Percentiles rank a stretch among this genome's conserved stretches.
Conservation (phyloP, 2,888 invertebrate species). For the Pyrgus malvae region DNA sequence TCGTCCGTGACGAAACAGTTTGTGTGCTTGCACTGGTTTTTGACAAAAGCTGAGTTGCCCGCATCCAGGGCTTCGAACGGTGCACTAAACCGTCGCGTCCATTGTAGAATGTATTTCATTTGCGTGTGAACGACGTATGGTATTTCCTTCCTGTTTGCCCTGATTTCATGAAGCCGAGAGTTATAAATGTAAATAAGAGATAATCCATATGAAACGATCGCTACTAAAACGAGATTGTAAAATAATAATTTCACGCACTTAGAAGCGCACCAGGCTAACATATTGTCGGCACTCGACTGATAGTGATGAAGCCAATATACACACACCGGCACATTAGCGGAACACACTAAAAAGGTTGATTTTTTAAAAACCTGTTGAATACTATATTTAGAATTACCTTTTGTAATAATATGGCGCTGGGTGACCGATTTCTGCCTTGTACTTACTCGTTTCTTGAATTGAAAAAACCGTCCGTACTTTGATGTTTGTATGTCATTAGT, state of each 20-base stretch:
- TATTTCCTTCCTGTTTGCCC: slow-evolving; percentile 24
- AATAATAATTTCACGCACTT: neutral
- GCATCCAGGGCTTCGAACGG: slow-evolving; percentile 35
- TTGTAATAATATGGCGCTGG: too few species aligned
- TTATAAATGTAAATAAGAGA: slow-evolving; percentile 24
- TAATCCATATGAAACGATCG: neutral
- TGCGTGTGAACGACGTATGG: slow-evolving; percentile 30
- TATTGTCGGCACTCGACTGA: neutral
- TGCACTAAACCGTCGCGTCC: slow-evolving; percentile 31
- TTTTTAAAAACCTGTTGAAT: too few species aligned
- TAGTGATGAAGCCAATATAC: too few species aligned
- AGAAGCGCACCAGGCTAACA: neutral
- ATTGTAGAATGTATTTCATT: slow-evolving; percentile 34
- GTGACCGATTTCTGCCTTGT: too few species aligned
- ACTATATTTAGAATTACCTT: too few species aligned
- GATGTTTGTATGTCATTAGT: too few species aligned
- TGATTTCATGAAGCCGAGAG: slow-evolving; percentile 24
- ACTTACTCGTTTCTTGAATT: too few species aligned
- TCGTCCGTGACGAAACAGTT: slow-evolving; percentile 40
- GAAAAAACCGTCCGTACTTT: too few species aligned
- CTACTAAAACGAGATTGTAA: neutral
- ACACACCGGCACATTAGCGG: too few species aligned
- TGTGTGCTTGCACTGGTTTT: slow-evolving; percentile 33
- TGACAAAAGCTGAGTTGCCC: slow-evolving; percentile 34
- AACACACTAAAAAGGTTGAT: too few species aligned